A percentile compares a stretch with the other conserved stretches of the same genome.
phyloP scores from a whole-genome alignment of 2,113 vertebrate species.

The Poeciliopsis prolifica region DNA sequence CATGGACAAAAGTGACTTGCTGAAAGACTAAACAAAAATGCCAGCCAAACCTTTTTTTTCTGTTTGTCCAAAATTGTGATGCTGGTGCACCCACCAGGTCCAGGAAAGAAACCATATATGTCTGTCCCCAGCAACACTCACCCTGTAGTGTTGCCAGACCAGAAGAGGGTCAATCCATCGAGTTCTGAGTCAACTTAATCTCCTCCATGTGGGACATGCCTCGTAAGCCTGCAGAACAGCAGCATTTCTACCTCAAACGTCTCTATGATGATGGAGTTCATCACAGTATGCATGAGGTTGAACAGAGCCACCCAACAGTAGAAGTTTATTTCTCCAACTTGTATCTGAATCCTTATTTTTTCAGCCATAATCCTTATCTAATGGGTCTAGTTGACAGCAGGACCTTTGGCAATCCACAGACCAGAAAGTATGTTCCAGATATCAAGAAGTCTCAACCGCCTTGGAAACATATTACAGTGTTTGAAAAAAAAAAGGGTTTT shows the following conservation, averaged over 20 bases:
- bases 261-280: not conserved
- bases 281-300: not conserved
- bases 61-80: not conserved
- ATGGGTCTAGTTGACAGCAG: not conserved
- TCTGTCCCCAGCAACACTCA: too few relatives aligned
- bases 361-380: not conserved
- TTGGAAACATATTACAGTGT: not conserved
- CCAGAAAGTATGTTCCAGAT: not conserved
- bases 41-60: not conserved
- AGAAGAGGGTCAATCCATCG: not conserved
- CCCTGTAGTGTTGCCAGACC: too few relatives aligned
- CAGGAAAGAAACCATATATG: too few relatives aligned
- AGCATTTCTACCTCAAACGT: not conserved
- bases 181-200: not conserved
- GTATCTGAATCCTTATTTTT: not conserved
- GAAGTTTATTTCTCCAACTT: not conserved
- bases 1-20: not conserved
- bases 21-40: not conserved
- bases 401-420: not conserved
- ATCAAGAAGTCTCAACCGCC: not conserved
- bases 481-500: not conserved
- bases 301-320: not conserved
- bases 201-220: not conserved
- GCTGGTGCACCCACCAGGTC: not conserved
- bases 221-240: not conserved